These are phyloP conservation scores for Rhinatrema bivittatum DNA, from an alignment of 2,797 vertebrate genomes.

Conservation along the genomic window DNA sequence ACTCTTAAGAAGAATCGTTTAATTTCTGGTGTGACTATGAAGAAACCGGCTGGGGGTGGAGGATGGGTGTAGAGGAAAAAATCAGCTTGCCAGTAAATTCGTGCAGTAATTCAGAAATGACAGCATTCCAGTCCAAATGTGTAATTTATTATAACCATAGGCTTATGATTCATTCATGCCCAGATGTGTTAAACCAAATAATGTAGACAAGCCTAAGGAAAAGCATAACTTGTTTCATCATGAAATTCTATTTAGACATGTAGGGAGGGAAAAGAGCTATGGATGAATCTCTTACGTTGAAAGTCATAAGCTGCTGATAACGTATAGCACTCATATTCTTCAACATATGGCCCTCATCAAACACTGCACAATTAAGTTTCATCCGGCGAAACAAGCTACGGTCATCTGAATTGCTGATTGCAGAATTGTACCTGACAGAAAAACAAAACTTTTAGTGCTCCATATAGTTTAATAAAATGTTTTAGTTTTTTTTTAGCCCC, in stretches of 20 bases:
- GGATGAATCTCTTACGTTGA: conserved; percentile 73
- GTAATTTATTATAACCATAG: background rate
- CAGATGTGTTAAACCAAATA: background rate
- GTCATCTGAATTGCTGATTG: conserved; percentile 81
- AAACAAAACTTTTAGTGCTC: conserved; percentile 8
- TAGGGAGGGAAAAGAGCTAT: background rate
- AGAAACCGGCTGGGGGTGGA: too few relatives aligned
- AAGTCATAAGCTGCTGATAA: conserved; percentile 91
- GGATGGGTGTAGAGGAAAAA: too few relatives aligned
- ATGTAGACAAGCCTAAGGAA: background rate
- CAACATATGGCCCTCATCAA: conserved; percentile 97
- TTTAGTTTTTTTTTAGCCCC: background rate
- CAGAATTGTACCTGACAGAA: conserved; percentile 75
- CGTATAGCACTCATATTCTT: conserved; percentile 94
- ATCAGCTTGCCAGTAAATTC: too few relatives aligned
- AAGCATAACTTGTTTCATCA: background rate
- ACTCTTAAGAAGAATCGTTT: too few relatives aligned
- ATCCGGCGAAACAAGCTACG: conserved; percentile 84
- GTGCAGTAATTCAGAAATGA: too few relatives aligned
- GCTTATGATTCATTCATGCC: background rate
- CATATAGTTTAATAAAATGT: background rate
- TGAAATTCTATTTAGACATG: background rate
- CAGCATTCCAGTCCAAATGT: too few relatives aligned
- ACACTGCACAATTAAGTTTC: conserved; percentile 79
- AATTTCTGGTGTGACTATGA: too few relatives aligned